Percentiles rank a stretch among this genome's conserved stretches.
Evolutionary conservation across 2,113 vertebrate genomes (phyloP).

Genomic region (Echinops telfairi): DNA sequence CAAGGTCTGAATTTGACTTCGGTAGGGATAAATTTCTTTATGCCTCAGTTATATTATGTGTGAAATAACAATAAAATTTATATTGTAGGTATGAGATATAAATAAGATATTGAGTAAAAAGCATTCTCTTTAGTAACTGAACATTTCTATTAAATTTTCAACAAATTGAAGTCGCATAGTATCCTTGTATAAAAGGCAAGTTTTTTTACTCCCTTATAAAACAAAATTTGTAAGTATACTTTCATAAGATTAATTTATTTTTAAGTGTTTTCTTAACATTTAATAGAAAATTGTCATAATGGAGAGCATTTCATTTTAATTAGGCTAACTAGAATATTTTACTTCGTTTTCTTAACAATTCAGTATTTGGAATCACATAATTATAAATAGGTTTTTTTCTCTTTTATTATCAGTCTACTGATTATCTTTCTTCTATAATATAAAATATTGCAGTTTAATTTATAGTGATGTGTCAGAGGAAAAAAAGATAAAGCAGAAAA

Average conservation of each 20-base stretch:
- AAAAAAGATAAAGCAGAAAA: constrained; percentile 55
- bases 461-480: constrained; percentile 71
- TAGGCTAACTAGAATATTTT: constrained; percentile 67
- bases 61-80: too few relatives aligned
- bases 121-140: neutral
- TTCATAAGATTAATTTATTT: constrained; percentile 42
- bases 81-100: too few relatives aligned
- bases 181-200: neutral
- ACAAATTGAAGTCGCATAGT: rapidly evolving
- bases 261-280: constrained; percentile 16
- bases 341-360: constrained; percentile 49
- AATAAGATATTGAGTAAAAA: too few relatives aligned
- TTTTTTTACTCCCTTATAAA: constrained; percentile 48
- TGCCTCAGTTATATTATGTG: neutral
- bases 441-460: constrained; percentile 66
- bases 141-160: neutral
- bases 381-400: constrained; percentile 33
- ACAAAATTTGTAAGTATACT: neutral
- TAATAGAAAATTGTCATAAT: neutral
- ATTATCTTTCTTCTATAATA: constrained; percentile 67
- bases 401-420: constrained; percentile 35
- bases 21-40: neutral
- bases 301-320: constrained; percentile 36
- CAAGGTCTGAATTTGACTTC: neutral
- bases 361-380: constrained; percentile 40